Percentiles rank a stretch among this genome's conserved stretches.
These are phyloP conservation scores for Leptinotarsa peninsularis DNA, from an alignment of 2,888 invertebrate species.

Conservation along the genomic window DNA sequence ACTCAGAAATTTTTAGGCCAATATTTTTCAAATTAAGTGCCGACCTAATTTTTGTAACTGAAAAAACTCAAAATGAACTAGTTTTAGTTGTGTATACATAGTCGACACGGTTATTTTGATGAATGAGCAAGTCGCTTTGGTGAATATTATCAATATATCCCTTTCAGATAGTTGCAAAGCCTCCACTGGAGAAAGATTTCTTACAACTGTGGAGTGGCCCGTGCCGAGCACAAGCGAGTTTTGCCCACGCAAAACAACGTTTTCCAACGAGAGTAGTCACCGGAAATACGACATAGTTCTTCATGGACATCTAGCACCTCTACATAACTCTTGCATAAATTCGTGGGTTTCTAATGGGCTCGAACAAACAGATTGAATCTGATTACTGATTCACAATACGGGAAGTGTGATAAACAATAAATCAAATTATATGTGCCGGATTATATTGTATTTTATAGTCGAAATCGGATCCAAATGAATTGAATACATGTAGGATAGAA, in stretches of 20 bases:
- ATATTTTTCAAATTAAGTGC: too few species aligned
- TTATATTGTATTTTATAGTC: constrained; percentile 1
- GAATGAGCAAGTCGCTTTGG: too few species aligned
- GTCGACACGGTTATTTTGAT: too few species aligned
- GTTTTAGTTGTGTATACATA: too few species aligned
- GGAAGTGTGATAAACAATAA: constrained; percentile 12
- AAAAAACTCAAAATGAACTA: too few species aligned
- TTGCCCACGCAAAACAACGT: constrained; percentile 41
- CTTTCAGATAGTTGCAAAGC: not conserved
- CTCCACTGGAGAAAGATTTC: constrained; percentile 9
- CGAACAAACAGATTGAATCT: constrained; percentile 28
- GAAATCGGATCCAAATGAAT: not conserved
- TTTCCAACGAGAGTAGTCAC: constrained; percentile 39
- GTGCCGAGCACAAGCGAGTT: constrained; percentile 47
- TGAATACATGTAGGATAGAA: not conserved
- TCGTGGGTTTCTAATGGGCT: constrained; percentile 41
- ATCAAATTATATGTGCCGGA: constrained; percentile 7
- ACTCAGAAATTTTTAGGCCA: too few species aligned
- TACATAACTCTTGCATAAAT: constrained; percentile 40
- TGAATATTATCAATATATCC: too few species aligned
- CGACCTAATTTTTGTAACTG: too few species aligned
- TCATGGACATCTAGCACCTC: constrained; percentile 44
- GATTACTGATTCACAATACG: constrained; percentile 38
- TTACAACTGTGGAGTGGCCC: constrained; percentile 40
- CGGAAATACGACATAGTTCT: constrained; percentile 47